Percentiles rank a stretch among this genome's conserved stretches.
These are phyloP conservation scores for Incurvaria masculella DNA, from an alignment of 2,888 invertebrate species.

Conservation along the genomic window DNA sequence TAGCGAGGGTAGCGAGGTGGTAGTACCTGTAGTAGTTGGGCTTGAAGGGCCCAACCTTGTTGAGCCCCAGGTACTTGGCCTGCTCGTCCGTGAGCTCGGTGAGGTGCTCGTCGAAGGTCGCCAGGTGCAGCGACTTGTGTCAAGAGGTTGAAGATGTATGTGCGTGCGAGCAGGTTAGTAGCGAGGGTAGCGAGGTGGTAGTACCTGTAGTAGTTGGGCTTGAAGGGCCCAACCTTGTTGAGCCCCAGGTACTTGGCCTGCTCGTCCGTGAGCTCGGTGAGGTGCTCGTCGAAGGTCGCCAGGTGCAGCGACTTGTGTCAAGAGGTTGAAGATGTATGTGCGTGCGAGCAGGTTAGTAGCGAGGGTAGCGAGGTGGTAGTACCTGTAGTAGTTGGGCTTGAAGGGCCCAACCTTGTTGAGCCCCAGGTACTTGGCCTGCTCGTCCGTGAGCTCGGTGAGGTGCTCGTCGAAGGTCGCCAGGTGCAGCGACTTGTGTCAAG, in stretches of 20 bases:
- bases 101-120: conserved; percentile 96
- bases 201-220: conserved; percentile 98
- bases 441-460: conserved; percentile 91
- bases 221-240: conserved; percentile 97
- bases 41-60: conserved; percentile 98
- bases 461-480: conserved; percentile 97
- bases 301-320: conserved; percentile 95
- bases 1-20: too few relatives aligned
- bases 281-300: conserved; percentile 95
- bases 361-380: too few relatives aligned
- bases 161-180: too few relatives aligned
- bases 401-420: conserved; percentile 97
- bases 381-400: conserved; percentile 98
- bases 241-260: conserved; percentile 97
- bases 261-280: conserved; percentile 94
- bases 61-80: conserved; percentile 95
- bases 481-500: too few relatives aligned
- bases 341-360: too few relatives aligned
- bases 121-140: conserved; percentile 93
- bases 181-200: too few relatives aligned
- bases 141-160: too few relatives aligned
- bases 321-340: too few relatives aligned
- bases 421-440: conserved; percentile 97
- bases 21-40: conserved; percentile 99
- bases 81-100: conserved; percentile 96